Evolutionary conservation across 2,113 vertebrate species (phyloP), one percentile per base, ranked within the genome.

Genomic region (Prionailurus viverrinus): DNA sequence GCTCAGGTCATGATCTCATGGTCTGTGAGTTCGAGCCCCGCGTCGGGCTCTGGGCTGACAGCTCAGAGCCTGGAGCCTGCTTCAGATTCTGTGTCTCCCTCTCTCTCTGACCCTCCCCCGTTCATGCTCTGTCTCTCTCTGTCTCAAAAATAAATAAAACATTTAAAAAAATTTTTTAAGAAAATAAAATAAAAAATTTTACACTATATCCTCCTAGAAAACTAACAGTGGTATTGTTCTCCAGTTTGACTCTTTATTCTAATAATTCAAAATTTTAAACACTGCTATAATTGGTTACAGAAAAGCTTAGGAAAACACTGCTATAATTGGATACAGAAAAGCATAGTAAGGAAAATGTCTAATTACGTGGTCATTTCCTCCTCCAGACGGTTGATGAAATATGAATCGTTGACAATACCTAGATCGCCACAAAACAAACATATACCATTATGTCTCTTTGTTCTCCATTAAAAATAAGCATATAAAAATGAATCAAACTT

Each of bases 311-410:
- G 45, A 9, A 85, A 95, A 94, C 5, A 83, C 18, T 85, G n/a
- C 6, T 61, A 55, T 53, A 81, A 86, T 0, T 83, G n/a, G 33
- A 73, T 84, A 84, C 15, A 94, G 87, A 94, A 85, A 95, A 87
- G 31, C 23, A 71, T 19, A 95, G 3, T 82, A 97, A 97, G 39
- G 19, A 97, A 91, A 82, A 95, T 36, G 39, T 84, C 3, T 87
- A 90, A 79, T 98, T 99, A 99, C 99, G 68, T 98, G 81, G 98
- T 99, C 99, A 99, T 99, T 0, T 98, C 1, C 16, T 98, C 11
- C 94, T 99, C 98, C 97, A 99, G 96, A 0, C 15, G 0, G 0
- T 0, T 0, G 63, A 39, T 0, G 0, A 7, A 0, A 0, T 0
- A 0, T 21, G 0, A 8, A 0, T 0, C 0, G 58, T 29, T 39